Conservation (phyloP, 2,113 vertebrate species). For the Pseudopodoces humilis region DNA sequence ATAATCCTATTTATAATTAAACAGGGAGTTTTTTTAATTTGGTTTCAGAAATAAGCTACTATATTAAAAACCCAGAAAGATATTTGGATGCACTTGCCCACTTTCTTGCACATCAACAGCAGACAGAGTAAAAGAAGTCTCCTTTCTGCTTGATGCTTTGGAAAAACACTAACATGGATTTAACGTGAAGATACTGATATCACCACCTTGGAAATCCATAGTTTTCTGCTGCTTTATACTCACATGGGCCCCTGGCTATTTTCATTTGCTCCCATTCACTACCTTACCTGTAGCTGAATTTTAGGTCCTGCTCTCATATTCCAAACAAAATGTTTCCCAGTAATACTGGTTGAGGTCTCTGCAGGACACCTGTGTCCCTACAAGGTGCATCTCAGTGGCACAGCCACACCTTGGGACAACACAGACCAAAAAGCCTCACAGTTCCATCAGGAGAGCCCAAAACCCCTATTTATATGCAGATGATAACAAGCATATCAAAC, state of each 20-base stretch:
- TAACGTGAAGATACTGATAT: not conserved
- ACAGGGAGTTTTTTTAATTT: not conserved
- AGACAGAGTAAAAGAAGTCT: not conserved
- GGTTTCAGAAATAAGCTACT: not conserved
- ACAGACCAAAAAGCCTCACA: not conserved
- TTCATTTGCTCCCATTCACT: not conserved
- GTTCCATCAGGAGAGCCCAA: not conserved
- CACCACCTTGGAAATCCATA: rapidly evolving
- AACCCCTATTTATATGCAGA: not conserved
- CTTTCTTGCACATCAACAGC: not conserved
- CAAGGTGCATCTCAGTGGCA: not conserved
- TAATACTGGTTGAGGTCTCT: not conserved
- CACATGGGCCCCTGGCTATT: not conserved
- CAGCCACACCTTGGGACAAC: not conserved
- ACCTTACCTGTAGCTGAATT: not conserved
- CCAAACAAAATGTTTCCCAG: not conserved
- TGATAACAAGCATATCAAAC: not conserved
- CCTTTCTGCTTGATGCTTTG: not conserved
- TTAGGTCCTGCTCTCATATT: not conserved
- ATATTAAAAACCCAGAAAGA: not conserved
- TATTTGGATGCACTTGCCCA: not conserved
- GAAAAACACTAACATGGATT: not conserved
- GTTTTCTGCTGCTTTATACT: not conserved
- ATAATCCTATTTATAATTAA: not conserved
- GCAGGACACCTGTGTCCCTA: not conserved